Evolutionary conservation across 2,113 vertebrate species (phyloP), one percentile per base, ranked within the genome.

Genomic region (Eulemur macaco): DNA sequence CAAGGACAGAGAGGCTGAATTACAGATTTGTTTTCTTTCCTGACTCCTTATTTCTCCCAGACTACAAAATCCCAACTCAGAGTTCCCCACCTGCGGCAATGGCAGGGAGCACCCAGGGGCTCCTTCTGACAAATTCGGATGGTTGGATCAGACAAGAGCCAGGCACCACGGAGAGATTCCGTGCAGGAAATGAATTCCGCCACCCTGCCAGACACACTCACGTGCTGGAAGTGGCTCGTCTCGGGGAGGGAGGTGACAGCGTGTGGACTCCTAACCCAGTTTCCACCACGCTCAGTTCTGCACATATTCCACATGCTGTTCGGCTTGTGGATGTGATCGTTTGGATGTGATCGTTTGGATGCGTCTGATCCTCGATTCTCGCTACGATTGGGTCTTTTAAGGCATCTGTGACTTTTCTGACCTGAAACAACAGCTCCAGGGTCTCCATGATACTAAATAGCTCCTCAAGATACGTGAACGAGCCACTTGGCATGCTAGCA

Each of bases 41-140:
- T 10, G 18, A 27, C 31, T 85, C 74, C 0, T 91, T 60, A 15
- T 42, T 64, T 77, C 64, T 31, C 15, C 42, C 12, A 21, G 68
- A 25, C 60, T 83, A 3, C 77, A 52, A 68, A 20, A 68, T 34
- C 68, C n/a, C 47, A 17, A 0, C 39, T 77, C 68, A 21, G 3
- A 6, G 3, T 0, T 2, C 4, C 39, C 8, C 0, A 6, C n/a
- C 13, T 37, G n/a, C 37, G 4, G 27, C 39, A 11, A 18, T 0
- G 7, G 71, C 29, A 37, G 17, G 68, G 34, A 47, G 69, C 23
- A 8, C 31, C 21, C 0, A 0, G 50, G 13, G 60, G 63, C 47
- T 56, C 58, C 64, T 88, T 52, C 76, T 50, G 25, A 81, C 29
- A 11, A 29, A 42, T 9, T 21, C 0, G 0, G 5, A 56, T 27